A percentile compares a stretch with the other conserved stretches of the same genome.
These are phyloP conservation scores for Vulpes vulpes DNA, from an alignment of 2,113 vertebrate species.

Conservation along the genomic window DNA sequence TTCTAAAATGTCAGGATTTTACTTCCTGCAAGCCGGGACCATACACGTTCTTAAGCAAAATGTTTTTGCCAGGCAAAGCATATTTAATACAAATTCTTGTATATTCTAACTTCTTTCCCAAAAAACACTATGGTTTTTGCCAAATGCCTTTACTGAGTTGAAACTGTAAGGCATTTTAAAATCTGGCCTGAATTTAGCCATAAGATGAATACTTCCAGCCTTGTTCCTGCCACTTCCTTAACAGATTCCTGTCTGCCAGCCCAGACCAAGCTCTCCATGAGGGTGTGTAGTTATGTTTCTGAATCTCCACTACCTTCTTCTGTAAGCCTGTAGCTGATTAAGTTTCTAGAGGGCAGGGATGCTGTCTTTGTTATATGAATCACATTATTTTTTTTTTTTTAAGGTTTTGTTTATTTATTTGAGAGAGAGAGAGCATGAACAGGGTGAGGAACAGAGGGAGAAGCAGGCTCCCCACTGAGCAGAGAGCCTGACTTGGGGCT, in stretches of 20 bases:
- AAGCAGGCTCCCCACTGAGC: too few species aligned
- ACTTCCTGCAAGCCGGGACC: not conserved
- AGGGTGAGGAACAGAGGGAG: too few species aligned
- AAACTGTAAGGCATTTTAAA: not conserved
- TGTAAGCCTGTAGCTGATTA: not conserved
- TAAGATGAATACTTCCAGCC: not conserved
- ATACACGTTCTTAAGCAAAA: constrained; percentile 44
- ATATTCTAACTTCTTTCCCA: not conserved
- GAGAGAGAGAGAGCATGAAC: too few species aligned
- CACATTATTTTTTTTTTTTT: too few species aligned
- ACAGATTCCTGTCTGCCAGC: not conserved
- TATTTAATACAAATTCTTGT: constrained; percentile 14
- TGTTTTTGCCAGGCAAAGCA: not conserved
- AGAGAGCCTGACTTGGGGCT: too few species aligned
- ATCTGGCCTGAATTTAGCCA: not conserved
- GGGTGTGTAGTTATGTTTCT: not conserved
- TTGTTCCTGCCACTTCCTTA: not conserved
- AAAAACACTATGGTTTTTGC: constrained; percentile 3
- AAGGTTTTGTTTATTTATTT: too few species aligned
- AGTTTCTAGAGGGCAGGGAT: not conserved
- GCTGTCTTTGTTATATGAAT: not conserved
- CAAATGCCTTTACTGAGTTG: not conserved
- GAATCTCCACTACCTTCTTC: not conserved
- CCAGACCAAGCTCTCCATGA: not conserved
- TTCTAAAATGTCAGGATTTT: not conserved